Evolutionary conservation across 2,888 invertebrate genomes (phyloP), one percentile per base, ranked within the genome.

Genomic region (Hirtodrosophila confusa): DNA sequence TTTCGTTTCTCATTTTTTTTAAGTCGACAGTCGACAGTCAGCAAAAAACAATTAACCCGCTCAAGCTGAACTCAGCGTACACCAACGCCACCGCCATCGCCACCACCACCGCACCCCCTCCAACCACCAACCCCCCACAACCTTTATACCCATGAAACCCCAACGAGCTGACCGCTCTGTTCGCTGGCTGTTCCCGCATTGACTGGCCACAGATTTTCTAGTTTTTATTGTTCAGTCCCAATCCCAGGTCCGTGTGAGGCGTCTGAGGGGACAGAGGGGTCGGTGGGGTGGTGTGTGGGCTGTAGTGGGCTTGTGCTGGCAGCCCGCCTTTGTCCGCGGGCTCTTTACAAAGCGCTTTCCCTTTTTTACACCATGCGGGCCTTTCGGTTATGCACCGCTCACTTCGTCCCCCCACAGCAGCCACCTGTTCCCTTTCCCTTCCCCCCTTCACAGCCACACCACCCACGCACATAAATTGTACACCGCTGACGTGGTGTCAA

Each of bases 1-100:
- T n/a, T 31, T 54, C 11, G 9, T 47, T 56, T 69, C 62, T 40
- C 24, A 48, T 41, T 47, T 49, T 57, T 45, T 57, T 53, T 58
- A 54, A 65, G 54, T 60, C 51, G 49, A 56, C 49, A 66, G 50
- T 54, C 53, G 49, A 63, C 67, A 76, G 78, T 80, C 85, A 70
- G 85, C 85, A 80, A 76, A 80, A 80, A 86, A 80, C 77, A 75
- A 70, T 84, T 86, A 80, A 80, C 83, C 64, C 79, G 61, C 66
- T 66, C 56, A 63, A 54, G 63, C 63, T 70, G 57, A 75, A 63
- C 62, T 63, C 47, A 43, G 43, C 61, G 35, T 11, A 9, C 23
- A 11, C 12, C 23, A 12, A 4, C 10, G 41, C 31, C n/a, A 8
- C 4, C 7, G 4, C 31, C n/a, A n/a, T n/a, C n/a, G n/a, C n/a